These are phyloP conservation scores for Noctilio leporinus DNA, from an alignment of 2,113 vertebrate genomes.

Conservation along the genomic window DNA sequence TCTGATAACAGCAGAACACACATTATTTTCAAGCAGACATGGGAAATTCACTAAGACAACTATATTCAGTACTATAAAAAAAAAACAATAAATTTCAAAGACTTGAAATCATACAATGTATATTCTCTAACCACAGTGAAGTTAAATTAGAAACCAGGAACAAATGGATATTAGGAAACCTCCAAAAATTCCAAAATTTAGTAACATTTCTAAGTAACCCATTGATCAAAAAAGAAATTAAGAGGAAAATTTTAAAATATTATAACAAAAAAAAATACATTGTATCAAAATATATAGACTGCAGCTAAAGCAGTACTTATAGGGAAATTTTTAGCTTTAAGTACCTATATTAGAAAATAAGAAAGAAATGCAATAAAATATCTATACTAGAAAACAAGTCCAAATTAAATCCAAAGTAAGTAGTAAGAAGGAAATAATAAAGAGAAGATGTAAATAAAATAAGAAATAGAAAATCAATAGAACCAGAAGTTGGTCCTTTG, in stretches of 20 bases:
- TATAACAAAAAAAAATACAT: not conserved
- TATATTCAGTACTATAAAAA: not conserved
- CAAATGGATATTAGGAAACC: not conserved
- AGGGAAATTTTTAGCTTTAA: not conserved
- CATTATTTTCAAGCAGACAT: not conserved
- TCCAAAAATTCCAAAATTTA: not conserved
- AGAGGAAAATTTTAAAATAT: not conserved
- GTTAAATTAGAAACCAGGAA: not conserved
- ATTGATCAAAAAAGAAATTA: not conserved
- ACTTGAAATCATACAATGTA: not conserved
- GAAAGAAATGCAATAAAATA: not conserved
- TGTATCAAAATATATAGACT: not conserved
- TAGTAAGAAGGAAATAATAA: not conserved
- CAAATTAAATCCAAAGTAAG: not conserved
- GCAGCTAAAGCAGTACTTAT: not conserved
- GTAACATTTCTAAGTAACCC: not conserved
- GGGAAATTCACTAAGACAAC: not conserved
- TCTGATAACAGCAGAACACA: not conserved
- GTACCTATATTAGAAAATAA: not conserved
- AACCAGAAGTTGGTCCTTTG: not conserved
- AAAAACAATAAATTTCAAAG: not conserved
- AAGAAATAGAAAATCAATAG: not conserved
- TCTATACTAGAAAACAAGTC: not conserved
- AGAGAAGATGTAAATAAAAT: not conserved
- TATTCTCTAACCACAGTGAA: not conserved